Conservation (phyloP, 2,888 invertebrate species). For the Zygaena filipendulae region DNA sequence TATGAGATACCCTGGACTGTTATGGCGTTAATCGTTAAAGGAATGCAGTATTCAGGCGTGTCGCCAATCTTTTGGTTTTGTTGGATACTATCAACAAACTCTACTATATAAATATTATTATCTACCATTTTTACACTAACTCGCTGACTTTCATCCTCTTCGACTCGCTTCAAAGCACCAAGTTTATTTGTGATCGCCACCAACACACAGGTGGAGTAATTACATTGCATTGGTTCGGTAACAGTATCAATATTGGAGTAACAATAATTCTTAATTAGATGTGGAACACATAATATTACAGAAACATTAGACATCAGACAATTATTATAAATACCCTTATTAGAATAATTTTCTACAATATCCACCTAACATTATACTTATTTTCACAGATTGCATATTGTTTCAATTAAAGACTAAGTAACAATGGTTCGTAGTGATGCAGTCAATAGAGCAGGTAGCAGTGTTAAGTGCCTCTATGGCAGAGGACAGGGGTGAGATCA, state of each 20-base stretch:
- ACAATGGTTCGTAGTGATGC: conserved; percentile 71
- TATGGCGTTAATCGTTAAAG: conserved; percentile 70
- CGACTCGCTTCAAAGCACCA: conserved; percentile 69
- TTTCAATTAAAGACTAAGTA: conserved; percentile 70
- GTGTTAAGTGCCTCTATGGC: conserved; percentile 61
- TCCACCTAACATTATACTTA: conserved; percentile 67
- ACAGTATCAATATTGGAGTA: conserved; percentile 69
- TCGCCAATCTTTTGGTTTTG: conserved; percentile 70
- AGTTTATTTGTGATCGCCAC: conserved; percentile 69
- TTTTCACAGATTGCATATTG: conserved; percentile 79
- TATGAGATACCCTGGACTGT: conserved; percentile 71
- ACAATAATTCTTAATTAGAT: conserved; percentile 70
- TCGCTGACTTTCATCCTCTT: conserved; percentile 66
- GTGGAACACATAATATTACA: conserved; percentile 75
- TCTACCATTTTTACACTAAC: conserved; percentile 67
- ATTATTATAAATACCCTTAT: conserved; percentile 60
- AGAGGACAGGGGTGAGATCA: conserved; percentile 67
- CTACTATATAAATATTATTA: conserved; percentile 69
- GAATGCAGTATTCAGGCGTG: conserved; percentile 68
- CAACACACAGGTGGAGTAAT: conserved; percentile 71
- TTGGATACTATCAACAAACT: conserved; percentile 69
- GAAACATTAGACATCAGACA: conserved; percentile 69
- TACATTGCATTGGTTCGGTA: conserved; percentile 70
- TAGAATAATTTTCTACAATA: conserved; percentile 69
- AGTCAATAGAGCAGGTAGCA: conserved; percentile 73